These are phyloP conservation scores for Ceyx erithaca DNA, from an alignment of 2,797 vertebrate species.

Conservation along the genomic window DNA sequence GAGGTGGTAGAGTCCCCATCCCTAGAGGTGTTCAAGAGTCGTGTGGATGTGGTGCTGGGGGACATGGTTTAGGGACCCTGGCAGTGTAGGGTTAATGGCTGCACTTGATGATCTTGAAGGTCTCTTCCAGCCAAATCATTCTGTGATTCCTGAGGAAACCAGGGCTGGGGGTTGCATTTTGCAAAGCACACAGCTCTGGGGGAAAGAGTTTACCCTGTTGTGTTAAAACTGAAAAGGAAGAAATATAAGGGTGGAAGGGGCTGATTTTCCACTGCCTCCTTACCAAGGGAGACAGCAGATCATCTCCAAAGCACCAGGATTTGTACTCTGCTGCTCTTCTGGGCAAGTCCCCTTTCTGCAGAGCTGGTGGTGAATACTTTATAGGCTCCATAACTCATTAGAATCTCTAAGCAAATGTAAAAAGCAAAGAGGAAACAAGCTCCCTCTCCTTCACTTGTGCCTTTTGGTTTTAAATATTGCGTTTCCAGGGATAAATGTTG, in stretches of 20 bases:
- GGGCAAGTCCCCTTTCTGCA: background rate
- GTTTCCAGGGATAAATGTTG: constrained; percentile 63
- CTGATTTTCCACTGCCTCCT: background rate
- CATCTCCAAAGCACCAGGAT: rapidly evolving
- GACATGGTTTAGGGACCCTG: too few species aligned
- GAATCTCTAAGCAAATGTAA: background rate
- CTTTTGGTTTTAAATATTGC: constrained; percentile 33
- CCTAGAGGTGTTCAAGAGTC: too few species aligned
- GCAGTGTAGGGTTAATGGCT: too few species aligned
- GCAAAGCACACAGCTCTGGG: rapidly evolving
- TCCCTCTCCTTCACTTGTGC: background rate
- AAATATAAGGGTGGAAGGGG: background rate
- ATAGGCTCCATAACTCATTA: background rate
- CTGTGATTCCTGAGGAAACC: background rate
- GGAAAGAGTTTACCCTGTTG: background rate
- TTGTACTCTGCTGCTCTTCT: background rate
- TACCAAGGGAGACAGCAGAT: background rate
- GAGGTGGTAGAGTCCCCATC: too few species aligned
- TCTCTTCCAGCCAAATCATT: too few species aligned
- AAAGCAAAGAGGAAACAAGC: background rate
- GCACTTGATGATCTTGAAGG: too few species aligned
- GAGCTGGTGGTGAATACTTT: background rate
- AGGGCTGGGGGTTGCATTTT: rapidly evolving
- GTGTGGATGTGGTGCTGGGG: too few species aligned
- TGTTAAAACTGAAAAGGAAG: background rate